These are phyloP conservation scores for Julus scanicus DNA, from an alignment of 2,888 invertebrate genomes.

Conservation along the genomic window DNA sequence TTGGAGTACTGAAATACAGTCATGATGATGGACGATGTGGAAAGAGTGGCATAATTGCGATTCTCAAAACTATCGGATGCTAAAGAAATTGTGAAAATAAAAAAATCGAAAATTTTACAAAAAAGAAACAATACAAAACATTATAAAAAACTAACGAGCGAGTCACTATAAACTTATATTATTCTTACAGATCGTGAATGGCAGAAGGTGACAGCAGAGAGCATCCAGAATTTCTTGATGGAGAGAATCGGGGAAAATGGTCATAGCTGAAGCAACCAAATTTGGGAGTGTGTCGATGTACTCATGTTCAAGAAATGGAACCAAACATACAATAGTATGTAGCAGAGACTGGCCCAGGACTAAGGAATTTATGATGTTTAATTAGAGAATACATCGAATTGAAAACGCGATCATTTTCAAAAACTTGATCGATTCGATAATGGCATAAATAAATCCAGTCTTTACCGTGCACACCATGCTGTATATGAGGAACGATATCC, in stretches of 20 bases:
- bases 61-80: slow-evolving; percentile 59
- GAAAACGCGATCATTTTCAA: too few relatives aligned
- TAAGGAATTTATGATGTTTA: slow-evolving; percentile 65
- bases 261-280: slow-evolving; percentile 91
- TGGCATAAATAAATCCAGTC: too few relatives aligned
- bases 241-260: slow-evolving; percentile 86
- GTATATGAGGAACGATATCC: slow-evolving; percentile 92
- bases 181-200: slow-evolving; percentile 90
- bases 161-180: neutral
- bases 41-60: slow-evolving; percentile 68
- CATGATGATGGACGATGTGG: slow-evolving; percentile 60
- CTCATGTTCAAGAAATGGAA: slow-evolving; percentile 96
- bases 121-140: too few relatives aligned
- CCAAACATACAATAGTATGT: slow-evolving; percentile 91
- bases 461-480: slow-evolving; percentile 85
- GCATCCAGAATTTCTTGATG: slow-evolving; percentile 96
- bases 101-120: neutral
- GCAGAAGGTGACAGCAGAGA: slow-evolving; percentile 93
- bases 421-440: too few relatives aligned
- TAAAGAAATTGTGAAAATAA: slow-evolving; percentile 32
- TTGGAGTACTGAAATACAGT: slow-evolving; percentile 80
- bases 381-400: too few relatives aligned
- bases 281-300: slow-evolving; percentile 95
- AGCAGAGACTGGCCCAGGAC: slow-evolving; percentile 93
- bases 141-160: slow-evolving; percentile 20